Evolutionary conservation across 2,797 vertebrate species (phyloP).

Genomic region (Rhinogobio ventralis): DNA sequence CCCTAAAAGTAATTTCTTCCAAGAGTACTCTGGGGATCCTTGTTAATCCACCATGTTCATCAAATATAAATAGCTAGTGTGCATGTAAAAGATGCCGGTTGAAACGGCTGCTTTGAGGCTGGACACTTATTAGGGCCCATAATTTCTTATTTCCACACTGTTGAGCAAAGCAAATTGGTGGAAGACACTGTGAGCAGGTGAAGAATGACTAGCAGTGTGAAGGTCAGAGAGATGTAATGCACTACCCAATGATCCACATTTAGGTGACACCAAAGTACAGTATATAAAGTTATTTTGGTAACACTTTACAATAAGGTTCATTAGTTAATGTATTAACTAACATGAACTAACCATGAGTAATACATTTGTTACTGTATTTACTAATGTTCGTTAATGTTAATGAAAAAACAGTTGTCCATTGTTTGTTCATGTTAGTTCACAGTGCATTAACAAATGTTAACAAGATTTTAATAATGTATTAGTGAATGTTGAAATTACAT

Average conservation of each 20-base stretch:
- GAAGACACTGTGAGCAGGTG: slow-evolving; percentile 62
- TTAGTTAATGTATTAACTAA: too few species aligned
- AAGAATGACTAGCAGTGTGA: slow-evolving; percentile 52
- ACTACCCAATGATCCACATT: background rate
- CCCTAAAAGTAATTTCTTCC: slow-evolving; percentile 73
- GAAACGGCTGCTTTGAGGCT: slow-evolving; percentile 64
- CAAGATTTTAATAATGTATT: too few species aligned
- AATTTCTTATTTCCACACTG: slow-evolving; percentile 73
- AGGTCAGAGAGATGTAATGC: background rate
- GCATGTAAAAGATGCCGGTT: slow-evolving; percentile 65
- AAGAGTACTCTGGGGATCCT: slow-evolving; percentile 72
- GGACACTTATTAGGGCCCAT: slow-evolving; percentile 67
- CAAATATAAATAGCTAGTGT: slow-evolving; percentile 74
- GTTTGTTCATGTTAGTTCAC: too few species aligned
- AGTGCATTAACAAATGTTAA: too few species aligned
- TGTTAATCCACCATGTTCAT: slow-evolving; percentile 75
- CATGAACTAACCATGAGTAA: too few species aligned
- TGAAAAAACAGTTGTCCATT: too few species aligned
- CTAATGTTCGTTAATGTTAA: too few species aligned
- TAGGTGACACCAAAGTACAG: background rate
- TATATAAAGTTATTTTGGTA: too few species aligned
- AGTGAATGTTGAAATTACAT: too few species aligned
- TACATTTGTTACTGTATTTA: too few species aligned
- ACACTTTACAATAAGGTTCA: too few species aligned
- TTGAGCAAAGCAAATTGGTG: slow-evolving; percentile 71